These are phyloP conservation scores for Chydorus sphaericus DNA, from an alignment of 2,888 invertebrate genomes.

Conservation along the genomic window DNA sequence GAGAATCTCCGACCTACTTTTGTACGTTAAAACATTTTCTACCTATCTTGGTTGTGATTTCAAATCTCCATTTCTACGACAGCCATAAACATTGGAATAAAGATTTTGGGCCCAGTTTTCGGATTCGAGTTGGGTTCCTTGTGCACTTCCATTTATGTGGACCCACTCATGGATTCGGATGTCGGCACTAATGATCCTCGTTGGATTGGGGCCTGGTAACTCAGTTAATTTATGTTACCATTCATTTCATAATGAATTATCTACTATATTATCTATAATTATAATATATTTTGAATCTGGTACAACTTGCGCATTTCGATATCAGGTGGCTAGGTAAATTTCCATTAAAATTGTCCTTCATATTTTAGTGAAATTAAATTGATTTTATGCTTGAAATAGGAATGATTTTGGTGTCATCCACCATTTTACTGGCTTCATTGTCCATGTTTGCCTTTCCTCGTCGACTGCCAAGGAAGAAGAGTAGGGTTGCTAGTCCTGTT, in stretches of 20 bases:
- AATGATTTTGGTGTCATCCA: slow-evolving; percentile 65
- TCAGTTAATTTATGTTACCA: too few species aligned
- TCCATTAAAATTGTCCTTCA: not conserved
- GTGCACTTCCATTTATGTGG: slow-evolving; percentile 73
- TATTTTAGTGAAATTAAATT: not conserved
- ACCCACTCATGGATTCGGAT: slow-evolving; percentile 55
- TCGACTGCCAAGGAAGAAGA: slow-evolving; percentile 35
- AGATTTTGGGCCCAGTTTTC: slow-evolving; percentile 77
- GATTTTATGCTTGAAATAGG: slow-evolving; percentile 34
- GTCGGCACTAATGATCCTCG: slow-evolving; percentile 55
- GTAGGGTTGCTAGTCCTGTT: not conserved
- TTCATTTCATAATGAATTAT: not conserved
- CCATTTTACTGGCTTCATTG: slow-evolving; percentile 65
- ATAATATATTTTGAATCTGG: not conserved
- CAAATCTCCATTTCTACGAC: too few species aligned
- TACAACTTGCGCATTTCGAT: not conserved
- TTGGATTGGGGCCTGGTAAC: slow-evolving; percentile 97
- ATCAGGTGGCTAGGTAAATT: not conserved
- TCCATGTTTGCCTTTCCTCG: slow-evolving; percentile 86
- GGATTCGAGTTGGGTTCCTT: slow-evolving; percentile 80
- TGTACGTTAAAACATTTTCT: slow-evolving; percentile 38
- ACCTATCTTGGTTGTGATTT: not conserved
- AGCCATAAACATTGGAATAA: slow-evolving; percentile 83
- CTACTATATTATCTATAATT: not conserved
- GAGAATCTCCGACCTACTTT: slow-evolving; percentile 82